Percentiles rank a stretch among this genome's conserved stretches.
phyloP scores from a whole-genome alignment of 2,797 vertebrate genomes.

The Crypturellus tataupa region DNA sequence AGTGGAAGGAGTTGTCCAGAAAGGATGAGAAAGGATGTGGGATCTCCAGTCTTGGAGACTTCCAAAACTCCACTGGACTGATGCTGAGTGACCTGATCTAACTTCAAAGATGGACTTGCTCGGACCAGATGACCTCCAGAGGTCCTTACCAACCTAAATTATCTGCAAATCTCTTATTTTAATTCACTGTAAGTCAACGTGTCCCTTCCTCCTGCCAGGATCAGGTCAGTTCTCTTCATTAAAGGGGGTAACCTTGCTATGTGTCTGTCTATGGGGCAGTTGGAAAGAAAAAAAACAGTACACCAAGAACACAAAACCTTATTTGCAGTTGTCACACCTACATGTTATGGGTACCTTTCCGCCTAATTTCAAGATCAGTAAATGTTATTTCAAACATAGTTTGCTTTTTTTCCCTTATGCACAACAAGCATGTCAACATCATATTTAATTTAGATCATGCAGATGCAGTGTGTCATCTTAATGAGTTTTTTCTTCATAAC shows the following conservation, averaged over 20 bases:
- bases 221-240: background rate
- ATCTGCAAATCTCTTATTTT: background rate
- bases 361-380: background rate
- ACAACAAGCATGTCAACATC: background rate
- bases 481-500: background rate
- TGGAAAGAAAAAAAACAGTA: background rate
- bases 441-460: background rate
- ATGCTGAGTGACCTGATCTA: background rate
- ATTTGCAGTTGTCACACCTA: background rate
- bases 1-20: background rate
- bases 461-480: background rate
- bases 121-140: background rate
- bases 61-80: background rate
- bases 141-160: background rate
- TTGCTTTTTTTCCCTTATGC: background rate
- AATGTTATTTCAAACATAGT: background rate
- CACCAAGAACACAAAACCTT: background rate
- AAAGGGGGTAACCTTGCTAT: background rate
- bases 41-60: background rate
- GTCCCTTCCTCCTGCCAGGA: background rate
- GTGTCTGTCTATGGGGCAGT: background rate
- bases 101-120: background rate
- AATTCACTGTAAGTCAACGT: rapidly evolving
- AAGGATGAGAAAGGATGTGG: background rate
- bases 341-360: background rate